Conservation (phyloP, 2,888 invertebrate genomes). For the Thymelicus acteon region DNA sequence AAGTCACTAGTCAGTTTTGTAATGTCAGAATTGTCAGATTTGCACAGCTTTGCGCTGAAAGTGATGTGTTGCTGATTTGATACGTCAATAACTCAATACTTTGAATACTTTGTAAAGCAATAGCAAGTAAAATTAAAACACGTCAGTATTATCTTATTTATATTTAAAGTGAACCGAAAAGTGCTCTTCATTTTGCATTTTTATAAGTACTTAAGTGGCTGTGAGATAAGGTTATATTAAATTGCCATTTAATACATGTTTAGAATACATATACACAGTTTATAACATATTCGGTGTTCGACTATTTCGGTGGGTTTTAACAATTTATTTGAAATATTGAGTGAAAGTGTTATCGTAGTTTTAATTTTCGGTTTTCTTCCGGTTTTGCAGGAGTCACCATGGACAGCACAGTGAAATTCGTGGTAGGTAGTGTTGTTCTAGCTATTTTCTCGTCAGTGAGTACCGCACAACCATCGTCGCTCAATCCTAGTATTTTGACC, state of each 20-base stretch:
- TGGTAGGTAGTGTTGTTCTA: conserved; percentile 43
- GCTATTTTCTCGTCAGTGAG: conserved; percentile 51
- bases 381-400: conserved; percentile 58
- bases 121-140: conserved; percentile 65
- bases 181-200: conserved; percentile 22
- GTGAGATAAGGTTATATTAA: conserved; percentile 45
- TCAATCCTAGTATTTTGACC: conserved; percentile 61
- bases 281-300: neutral
- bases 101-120: conserved; percentile 34
- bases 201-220: conserved; percentile 40
- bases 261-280: too few species aligned
- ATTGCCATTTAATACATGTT: neutral
- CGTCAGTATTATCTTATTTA: conserved; percentile 63
- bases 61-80: conserved; percentile 7
- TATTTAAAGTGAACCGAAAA: conserved; percentile 27
- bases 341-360: conserved; percentile 27
- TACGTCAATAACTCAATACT: conserved; percentile 48
- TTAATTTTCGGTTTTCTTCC: conserved; percentile 37
- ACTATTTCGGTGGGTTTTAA: conserved; percentile 8
- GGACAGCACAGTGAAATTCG: conserved; percentile 46
- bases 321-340: conserved; percentile 4
- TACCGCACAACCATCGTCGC: conserved; percentile 55
- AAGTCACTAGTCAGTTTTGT: too few species aligned
- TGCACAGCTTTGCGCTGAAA: neutral
- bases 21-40: too few species aligned